Evolutionary conservation across 2,113 vertebrate species (phyloP), one percentile per base, ranked within the genome.

Genomic region (Ciconia maguari): DNA sequence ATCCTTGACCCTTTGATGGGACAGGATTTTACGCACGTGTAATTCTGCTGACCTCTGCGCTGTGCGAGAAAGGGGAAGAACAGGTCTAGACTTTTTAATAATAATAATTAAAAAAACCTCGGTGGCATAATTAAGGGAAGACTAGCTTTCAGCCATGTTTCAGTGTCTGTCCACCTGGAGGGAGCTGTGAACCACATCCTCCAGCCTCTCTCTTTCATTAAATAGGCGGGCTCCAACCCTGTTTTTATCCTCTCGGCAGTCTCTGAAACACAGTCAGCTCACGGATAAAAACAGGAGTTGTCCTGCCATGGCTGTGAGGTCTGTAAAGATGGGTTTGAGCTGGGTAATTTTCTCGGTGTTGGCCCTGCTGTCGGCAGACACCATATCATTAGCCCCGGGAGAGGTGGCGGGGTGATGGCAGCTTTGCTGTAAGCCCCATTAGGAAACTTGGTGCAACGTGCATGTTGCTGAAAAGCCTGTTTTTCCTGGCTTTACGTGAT

Each of bases 321-420:
- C 60, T 82, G 41, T 89, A 86, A 95, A 88, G 91, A 91, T 70
- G 81, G 68, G 54, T 66, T 88, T 90, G 75, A 95, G 87, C 66
- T 62, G 81, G 44, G 42, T 94, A 85, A 95, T 91, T 91, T 97
- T 95, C 77, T 93, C 91, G 44, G 70, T 90, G 70, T 68, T 95
- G 70, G 78, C 83, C 55, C 66, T 48, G 74, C 82, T 68, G 66
- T 61, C 0, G 7, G 46, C 13, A 9, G 51, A 58, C 76, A 75
- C 71, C 11, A 0, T 95, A 66, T 83, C 62, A 91, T 96, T 96
- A 96, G 52, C 46, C 57, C 46, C 1, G 3, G 62, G 51, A 85
- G 89, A 75, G 78, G 68, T 76, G 54, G 24, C 13, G 10, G 61
- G 74, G 74, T 85, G 75, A 75, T 0, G 0, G 70, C 24, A 76